Evolutionary conservation across 2,888 invertebrate genomes (phyloP).

Genomic region (Belgica antarctica): DNA sequence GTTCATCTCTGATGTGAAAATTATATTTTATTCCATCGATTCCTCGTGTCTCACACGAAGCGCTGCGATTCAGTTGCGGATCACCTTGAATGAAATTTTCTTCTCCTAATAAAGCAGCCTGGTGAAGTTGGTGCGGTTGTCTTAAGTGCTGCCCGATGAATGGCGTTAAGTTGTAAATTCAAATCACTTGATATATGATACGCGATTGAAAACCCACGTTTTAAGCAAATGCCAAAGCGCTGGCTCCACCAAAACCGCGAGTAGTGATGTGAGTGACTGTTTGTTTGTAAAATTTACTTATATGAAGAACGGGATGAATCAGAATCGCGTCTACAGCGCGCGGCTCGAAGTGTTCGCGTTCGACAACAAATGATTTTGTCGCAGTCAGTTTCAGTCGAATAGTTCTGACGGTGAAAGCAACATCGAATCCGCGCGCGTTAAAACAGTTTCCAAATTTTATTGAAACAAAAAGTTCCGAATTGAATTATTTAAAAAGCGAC

Average conservation of each 20-base stretch:
- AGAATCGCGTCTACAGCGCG: constrained; percentile 18
- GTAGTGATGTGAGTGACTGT: neutral
- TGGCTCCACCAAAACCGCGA: neutral
- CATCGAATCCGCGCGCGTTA: constrained; percentile 17
- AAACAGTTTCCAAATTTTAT: constrained; percentile 26
- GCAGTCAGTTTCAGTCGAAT: constrained; percentile 25
- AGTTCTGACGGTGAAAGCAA: constrained; percentile 34
- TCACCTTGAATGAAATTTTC: constrained; percentile 35
- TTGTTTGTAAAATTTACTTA: constrained; percentile 20
- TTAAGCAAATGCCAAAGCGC: neutral
- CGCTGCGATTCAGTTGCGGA: constrained; percentile 21
- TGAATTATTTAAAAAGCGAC: neutral
- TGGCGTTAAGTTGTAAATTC: neutral
- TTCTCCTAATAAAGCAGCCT: constrained; percentile 5
- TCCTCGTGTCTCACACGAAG: neutral
- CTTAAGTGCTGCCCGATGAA: constrained; percentile 1
- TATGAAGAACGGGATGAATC: constrained; percentile 39
- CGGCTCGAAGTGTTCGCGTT: too few relatives aligned
- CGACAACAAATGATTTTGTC: too few relatives aligned
- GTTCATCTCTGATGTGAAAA: too few relatives aligned
- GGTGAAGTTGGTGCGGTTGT: neutral
- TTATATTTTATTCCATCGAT: too few relatives aligned
- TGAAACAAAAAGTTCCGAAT: neutral
- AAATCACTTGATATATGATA: too few relatives aligned
- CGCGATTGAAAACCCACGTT: neutral